phyloP scores from a whole-genome alignment of 2,797 vertebrate genomes.

The Xenopus petersii region DNA sequence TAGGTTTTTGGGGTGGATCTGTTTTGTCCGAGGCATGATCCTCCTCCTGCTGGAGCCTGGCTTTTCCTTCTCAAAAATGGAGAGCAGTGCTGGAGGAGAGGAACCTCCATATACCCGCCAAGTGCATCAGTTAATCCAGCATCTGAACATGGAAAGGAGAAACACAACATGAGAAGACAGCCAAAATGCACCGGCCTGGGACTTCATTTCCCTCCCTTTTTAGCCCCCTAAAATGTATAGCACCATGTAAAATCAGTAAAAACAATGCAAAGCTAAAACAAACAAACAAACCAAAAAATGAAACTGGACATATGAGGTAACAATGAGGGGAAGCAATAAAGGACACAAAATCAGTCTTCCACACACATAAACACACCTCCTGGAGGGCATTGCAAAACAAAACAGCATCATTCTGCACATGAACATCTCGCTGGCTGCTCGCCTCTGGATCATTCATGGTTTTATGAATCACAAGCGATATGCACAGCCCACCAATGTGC shows the following conservation, averaged over 20 bases:
- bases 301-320: too few species aligned
- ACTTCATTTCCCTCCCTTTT: slow-evolving; percentile 38
- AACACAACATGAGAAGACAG: slow-evolving; percentile 45
- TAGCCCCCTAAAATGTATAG: slow-evolving; percentile 24
- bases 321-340: neutral
- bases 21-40: slow-evolving; percentile 96
- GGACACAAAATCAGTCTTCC: slow-evolving; percentile 21
- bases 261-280: slow-evolving; percentile 13
- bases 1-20: slow-evolving; percentile 95
- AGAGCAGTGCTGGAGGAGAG: slow-evolving; percentile 58
- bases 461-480: slow-evolving; percentile 50
- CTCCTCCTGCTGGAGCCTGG: slow-evolving; percentile 64
- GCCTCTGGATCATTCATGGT: slow-evolving; percentile 50
- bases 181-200: slow-evolving; percentile 42
- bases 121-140: slow-evolving; percentile 65
- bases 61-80: slow-evolving; percentile 64
- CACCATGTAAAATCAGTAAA: slow-evolving; percentile 24
- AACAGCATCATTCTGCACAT: slow-evolving; percentile 49
- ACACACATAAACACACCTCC: slow-evolving; percentile 38
- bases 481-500: slow-evolving; percentile 49
- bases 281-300: neutral
- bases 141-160: slow-evolving; percentile 55
- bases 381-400: slow-evolving; percentile 47
- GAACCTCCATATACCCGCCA: slow-evolving; percentile 70
- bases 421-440: slow-evolving; percentile 47